phyloP scores from a whole-genome alignment of 2,113 vertebrate genomes.

The Enhydra lutris region DNA sequence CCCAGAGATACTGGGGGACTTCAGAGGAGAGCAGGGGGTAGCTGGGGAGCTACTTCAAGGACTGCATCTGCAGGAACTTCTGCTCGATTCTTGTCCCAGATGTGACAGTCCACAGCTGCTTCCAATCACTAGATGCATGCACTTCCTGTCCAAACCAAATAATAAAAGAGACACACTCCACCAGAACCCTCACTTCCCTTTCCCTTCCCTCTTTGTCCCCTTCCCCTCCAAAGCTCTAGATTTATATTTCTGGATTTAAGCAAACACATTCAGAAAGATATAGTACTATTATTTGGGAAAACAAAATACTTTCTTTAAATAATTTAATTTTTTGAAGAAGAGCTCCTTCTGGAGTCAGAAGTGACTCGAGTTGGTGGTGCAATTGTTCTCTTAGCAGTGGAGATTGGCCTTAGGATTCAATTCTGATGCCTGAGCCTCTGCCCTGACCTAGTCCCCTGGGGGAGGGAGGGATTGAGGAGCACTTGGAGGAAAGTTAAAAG shows the following conservation, averaged over 20 bases:
- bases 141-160: slow-evolving; percentile 71
- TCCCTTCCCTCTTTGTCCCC: background rate
- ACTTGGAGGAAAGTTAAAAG: background rate
- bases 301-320: background rate
- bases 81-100: slow-evolving; percentile 34
- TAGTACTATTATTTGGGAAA: background rate
- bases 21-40: background rate
- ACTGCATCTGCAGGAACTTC: slow-evolving; percentile 23
- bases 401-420: background rate
- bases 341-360: background rate
- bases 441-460: background rate
- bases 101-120: slow-evolving; percentile 72
- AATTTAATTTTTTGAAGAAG: background rate
- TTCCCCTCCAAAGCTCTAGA: background rate
- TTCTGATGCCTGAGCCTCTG: background rate
- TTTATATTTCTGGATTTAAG: slow-evolving; percentile 1
- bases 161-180: slow-evolving; percentile 8
- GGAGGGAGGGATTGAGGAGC: background rate
- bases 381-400: background rate
- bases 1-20: background rate
- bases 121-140: slow-evolving; percentile 62
- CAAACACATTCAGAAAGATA: background rate
- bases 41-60: background rate
- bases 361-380: background rate
- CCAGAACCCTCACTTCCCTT: background rate